phyloP scores from a whole-genome alignment of 1,140 invertebrate species.

The Caerostris darwini region DNA sequence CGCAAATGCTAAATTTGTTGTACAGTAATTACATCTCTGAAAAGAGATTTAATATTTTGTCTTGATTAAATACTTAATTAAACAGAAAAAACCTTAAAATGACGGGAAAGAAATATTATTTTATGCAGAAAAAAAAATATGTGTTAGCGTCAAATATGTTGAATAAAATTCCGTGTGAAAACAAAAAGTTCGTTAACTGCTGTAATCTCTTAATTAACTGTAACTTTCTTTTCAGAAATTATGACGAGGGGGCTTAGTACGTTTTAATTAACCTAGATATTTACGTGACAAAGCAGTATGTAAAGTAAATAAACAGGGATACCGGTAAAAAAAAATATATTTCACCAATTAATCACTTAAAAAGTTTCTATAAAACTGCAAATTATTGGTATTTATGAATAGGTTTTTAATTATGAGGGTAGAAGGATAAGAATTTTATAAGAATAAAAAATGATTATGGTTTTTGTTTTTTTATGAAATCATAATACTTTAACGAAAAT shows the following conservation, averaged over 20 bases:
- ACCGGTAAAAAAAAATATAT: neutral
- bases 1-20: neutral
- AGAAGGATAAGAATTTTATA: too few species aligned
- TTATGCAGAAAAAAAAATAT: neutral
- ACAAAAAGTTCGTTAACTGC: neutral
- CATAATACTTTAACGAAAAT: too few species aligned
- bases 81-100: neutral
- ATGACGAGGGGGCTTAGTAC: neutral
- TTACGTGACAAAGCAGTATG: constrained; percentile 12
- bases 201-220: constrained; percentile 48
- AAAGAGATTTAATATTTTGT: neutral
- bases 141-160: neutral
- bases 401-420: too few species aligned
- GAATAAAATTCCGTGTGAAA: neutral
- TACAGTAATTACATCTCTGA: neutral
- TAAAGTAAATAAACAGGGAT: neutral
- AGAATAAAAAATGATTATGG: too few species aligned
- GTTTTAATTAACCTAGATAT: constrained; percentile 41
- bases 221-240: constrained; percentile 28
- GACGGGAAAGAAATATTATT: neutral
- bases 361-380: neutral
- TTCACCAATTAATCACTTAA: neutral
- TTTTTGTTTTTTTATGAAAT: too few species aligned
- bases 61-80: constrained; percentile 34
- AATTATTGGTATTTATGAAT: neutral